phyloP scores from a whole-genome alignment of 37 sponge, comb jelly and placozoan species.

The Bolinopsis microptera region DNA sequence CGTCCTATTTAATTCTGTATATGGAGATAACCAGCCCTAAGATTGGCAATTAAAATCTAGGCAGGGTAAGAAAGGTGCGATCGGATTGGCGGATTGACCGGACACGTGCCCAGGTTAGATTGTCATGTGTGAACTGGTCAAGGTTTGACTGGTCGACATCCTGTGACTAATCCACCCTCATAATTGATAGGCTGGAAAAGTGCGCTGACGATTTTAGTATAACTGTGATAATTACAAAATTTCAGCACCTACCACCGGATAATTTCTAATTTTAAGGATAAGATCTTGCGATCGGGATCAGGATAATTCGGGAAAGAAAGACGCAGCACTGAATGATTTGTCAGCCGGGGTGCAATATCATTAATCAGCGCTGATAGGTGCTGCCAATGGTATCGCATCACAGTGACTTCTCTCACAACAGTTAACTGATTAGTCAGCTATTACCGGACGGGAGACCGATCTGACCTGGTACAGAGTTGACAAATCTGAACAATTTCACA shows the following conservation, averaged over 20 bases:
- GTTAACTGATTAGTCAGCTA: background rate
- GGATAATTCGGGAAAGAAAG: background rate
- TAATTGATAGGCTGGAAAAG: background rate
- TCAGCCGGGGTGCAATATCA: background rate
- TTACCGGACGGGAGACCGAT: background rate
- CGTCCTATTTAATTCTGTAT: background rate
- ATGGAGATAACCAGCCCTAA: conserved; percentile 14
- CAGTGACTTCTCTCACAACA: background rate
- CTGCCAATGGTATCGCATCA: background rate
- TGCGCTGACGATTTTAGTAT: background rate
- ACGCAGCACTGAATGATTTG: background rate
- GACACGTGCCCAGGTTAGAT: background rate
- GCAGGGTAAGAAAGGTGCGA: background rate
- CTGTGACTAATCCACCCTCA: background rate
- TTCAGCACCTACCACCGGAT: background rate
- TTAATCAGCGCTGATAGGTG: background rate
- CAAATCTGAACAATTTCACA: background rate
- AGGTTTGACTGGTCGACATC: background rate
- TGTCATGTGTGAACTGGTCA: background rate
- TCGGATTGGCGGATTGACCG: background rate
- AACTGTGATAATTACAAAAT: background rate
- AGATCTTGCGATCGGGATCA: background rate
- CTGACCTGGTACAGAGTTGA: background rate
- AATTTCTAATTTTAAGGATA: background rate
- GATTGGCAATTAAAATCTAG: conserved; percentile 62